Evolutionary conservation across 2,113 vertebrate species (phyloP).

Genomic region (Nymphicus hollandicus): DNA sequence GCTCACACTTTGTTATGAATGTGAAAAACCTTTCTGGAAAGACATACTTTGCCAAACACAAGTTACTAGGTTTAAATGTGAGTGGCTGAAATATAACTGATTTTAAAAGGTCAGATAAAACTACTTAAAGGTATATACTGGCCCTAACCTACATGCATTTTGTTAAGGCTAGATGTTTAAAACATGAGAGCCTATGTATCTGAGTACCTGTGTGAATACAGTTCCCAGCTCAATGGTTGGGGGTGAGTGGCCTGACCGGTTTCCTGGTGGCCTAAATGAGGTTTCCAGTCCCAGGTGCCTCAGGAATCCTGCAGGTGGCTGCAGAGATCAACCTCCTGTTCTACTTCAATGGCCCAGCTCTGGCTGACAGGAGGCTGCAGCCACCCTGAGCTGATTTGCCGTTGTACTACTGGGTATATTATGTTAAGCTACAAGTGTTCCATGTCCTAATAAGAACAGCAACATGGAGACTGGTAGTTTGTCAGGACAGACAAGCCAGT

Average conservation of each 20-base stretch:
- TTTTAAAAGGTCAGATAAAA: neutral
- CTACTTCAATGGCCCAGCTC: rapidly evolving
- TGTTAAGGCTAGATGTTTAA: neutral
- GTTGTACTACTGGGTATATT: neutral
- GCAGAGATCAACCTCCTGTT: neutral
- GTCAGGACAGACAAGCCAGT: neutral
- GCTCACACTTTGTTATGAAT: neutral
- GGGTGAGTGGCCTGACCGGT: neutral
- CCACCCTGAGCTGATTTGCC: neutral
- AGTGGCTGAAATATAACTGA: neutral
- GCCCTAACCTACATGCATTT: neutral
- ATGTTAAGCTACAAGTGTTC: neutral
- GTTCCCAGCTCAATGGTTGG: neutral
- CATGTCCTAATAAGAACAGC: neutral
- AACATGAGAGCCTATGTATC: rapidly evolving
- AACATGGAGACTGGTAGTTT: neutral
- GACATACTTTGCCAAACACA: neutral
- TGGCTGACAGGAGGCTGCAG: neutral
- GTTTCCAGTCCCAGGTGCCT: neutral
- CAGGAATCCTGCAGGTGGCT: neutral
- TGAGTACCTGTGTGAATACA: neutral
- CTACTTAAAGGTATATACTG: neutral
- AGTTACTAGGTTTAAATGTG: neutral
- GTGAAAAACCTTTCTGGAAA: neutral
- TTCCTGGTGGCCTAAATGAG: neutral